phyloP scores from a whole-genome alignment of 92 coral and sea anemone genomes.

The Heteractis magnifica region DNA sequence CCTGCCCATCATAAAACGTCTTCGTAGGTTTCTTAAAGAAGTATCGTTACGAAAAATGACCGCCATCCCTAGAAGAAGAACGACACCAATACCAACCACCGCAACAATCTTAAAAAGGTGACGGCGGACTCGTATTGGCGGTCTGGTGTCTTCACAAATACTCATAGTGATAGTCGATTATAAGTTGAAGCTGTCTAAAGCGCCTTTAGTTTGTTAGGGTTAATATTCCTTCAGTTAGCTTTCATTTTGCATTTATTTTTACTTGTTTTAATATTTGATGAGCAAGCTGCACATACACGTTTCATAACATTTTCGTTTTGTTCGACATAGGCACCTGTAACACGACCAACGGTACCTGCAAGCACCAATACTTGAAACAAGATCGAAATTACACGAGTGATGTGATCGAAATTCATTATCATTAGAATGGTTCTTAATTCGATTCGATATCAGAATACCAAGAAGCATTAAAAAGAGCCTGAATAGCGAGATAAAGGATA shows the following conservation, averaged over 20 bases:
- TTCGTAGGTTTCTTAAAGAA: slow-evolving; percentile 51
- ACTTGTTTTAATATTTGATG: neutral
- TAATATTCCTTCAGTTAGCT: neutral
- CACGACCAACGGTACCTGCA: slow-evolving; percentile 17
- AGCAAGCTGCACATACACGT: slow-evolving; percentile 20
- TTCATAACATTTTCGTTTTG: slow-evolving; percentile 8
- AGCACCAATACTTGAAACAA: neutral
- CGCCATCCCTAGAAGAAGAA: slow-evolving; percentile 41
- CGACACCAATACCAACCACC: slow-evolving; percentile 37
- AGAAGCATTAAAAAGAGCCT: too few relatives aligned
- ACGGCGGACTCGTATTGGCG: slow-evolving; percentile 28
- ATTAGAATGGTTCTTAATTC: neutral
- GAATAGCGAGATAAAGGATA: too few relatives aligned
- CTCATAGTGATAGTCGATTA: slow-evolving; percentile 10
- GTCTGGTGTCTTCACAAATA: slow-evolving; percentile 34
- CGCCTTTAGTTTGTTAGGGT: neutral
- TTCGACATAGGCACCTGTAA: slow-evolving; percentile 15
- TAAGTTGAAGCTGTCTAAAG: neutral
- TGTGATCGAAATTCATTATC: neutral
- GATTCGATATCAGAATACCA: neutral
- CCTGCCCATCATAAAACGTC: slow-evolving; percentile 92
- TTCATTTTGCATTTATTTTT: neutral
- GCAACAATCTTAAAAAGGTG: slow-evolving; percentile 30
- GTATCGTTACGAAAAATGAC: slow-evolving; percentile 57
- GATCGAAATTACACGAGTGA: neutral